These are phyloP conservation scores for Tinea pellionella DNA, from an alignment of 2,888 invertebrate species.

Conservation along the genomic window DNA sequence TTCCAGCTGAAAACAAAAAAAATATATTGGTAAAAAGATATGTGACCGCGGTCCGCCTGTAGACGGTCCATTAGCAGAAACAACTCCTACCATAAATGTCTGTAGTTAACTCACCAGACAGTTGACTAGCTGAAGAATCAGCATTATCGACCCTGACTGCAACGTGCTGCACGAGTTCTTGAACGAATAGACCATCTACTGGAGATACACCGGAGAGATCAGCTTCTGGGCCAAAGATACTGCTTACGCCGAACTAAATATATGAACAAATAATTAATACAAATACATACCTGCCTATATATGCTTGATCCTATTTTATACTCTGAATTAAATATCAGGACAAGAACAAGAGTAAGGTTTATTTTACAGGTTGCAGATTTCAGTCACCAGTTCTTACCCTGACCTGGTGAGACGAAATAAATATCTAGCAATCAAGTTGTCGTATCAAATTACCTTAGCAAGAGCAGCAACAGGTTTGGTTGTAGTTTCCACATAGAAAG, in stretches of 20 bases:
- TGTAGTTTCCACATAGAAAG: constrained; percentile 73
- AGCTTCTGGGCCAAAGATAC: constrained; percentile 70
- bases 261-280: background rate
- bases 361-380: too few relatives aligned
- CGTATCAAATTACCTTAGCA: constrained; percentile 58
- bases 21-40: background rate
- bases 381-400: too few relatives aligned
- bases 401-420: too few relatives aligned
- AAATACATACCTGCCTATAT: too few relatives aligned
- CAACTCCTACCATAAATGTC: too few relatives aligned
- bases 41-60: too few relatives aligned
- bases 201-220: constrained; percentile 70
- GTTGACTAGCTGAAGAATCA: constrained; percentile 48
- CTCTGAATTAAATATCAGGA: too few relatives aligned
- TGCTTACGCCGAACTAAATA: constrained; percentile 66
- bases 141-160: constrained; percentile 72
- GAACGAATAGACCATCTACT: constrained; percentile 72
- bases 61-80: too few relatives aligned
- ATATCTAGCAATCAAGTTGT: too few relatives aligned
- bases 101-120: constrained; percentile 64
- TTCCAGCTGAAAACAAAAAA: constrained; percentile 18
- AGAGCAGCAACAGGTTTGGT: constrained; percentile 72
- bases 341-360: too few relatives aligned
- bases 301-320: too few relatives aligned
- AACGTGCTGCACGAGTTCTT: constrained; percentile 75